Evolutionary conservation across 2,888 invertebrate species (phyloP).

Genomic region (Melanotus villosus): DNA sequence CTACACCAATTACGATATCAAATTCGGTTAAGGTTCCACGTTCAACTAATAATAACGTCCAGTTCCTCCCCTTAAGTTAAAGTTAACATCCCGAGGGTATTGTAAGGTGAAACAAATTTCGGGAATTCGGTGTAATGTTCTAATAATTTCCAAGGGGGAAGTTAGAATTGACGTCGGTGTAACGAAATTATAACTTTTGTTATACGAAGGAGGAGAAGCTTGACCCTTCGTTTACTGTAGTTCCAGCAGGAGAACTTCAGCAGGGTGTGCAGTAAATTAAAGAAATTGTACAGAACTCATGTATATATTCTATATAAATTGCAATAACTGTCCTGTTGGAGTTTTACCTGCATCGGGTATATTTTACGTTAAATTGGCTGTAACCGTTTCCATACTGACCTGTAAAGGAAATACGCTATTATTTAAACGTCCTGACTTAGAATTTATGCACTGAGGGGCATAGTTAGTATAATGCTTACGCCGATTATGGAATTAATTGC

Average conservation of each 20-base stretch:
- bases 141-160: slow-evolving; percentile 9
- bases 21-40: too few species aligned
- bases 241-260: neutral
- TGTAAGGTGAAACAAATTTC: neutral
- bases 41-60: neutral
- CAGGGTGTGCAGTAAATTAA: neutral
- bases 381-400: slow-evolving; percentile 18
- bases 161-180: neutral
- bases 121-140: slow-evolving; percentile 10
- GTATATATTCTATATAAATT: slow-evolving; percentile 29
- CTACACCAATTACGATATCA: too few species aligned
- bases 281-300: slow-evolving; percentile 16
- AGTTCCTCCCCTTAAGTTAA: neutral
- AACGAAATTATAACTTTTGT: neutral
- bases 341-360: slow-evolving; percentile 24
- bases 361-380: slow-evolving; percentile 28
- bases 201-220: neutral
- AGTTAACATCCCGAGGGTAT: neutral
- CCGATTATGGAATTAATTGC: too few species aligned
- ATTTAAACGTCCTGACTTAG: neutral
- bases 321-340: slow-evolving; percentile 21
- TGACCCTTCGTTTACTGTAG: too few species aligned
- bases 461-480: neutral
- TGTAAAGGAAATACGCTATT: slow-evolving; percentile 21
- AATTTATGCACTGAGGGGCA: neutral